A percentile compares a stretch with the other conserved stretches of the same genome.
Evolutionary conservation across 2,797 vertebrate species (phyloP).

Genomic region (Benthosema pterotum): DNA sequence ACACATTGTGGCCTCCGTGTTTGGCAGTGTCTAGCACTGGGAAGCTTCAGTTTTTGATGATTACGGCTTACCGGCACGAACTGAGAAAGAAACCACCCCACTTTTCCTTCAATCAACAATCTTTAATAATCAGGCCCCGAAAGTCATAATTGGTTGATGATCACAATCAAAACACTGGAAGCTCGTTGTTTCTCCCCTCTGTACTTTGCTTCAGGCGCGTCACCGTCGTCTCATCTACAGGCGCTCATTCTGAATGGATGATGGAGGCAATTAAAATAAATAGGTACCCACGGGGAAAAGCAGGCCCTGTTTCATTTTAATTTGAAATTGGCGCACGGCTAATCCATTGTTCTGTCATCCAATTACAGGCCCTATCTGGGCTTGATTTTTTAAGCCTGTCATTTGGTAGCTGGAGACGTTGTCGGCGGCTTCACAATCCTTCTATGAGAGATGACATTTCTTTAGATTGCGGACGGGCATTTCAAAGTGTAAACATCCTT

Average conservation of each 20-base stretch:
- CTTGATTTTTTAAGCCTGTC: background rate
- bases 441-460: background rate
- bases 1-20: constrained; percentile 5
- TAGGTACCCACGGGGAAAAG: background rate
- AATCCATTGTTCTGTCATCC: constrained; percentile 29
- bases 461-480: constrained; percentile 4
- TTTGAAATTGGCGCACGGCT: constrained; percentile 24
- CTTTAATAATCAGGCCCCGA: background rate
- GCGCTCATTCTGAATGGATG: too few relatives aligned
- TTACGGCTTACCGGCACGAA: constrained; percentile 20
- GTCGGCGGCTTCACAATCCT: constrained; percentile 12
- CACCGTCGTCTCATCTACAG: too few relatives aligned
- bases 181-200: background rate
- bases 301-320: background rate
- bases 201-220: background rate
- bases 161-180: background rate
- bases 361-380: constrained; percentile 19
- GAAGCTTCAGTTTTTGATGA: constrained; percentile 17
- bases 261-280: background rate
- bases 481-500: constrained; percentile 10
- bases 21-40: constrained; percentile 12
- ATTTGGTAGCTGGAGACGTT: constrained; percentile 14
- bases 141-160: constrained; percentile 4
- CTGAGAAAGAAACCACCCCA: constrained; percentile 9
- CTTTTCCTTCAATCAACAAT: constrained; percentile 10